Conservation (phyloP, 2,113 vertebrate species). For the Gadus chalcogrammus region DNA sequence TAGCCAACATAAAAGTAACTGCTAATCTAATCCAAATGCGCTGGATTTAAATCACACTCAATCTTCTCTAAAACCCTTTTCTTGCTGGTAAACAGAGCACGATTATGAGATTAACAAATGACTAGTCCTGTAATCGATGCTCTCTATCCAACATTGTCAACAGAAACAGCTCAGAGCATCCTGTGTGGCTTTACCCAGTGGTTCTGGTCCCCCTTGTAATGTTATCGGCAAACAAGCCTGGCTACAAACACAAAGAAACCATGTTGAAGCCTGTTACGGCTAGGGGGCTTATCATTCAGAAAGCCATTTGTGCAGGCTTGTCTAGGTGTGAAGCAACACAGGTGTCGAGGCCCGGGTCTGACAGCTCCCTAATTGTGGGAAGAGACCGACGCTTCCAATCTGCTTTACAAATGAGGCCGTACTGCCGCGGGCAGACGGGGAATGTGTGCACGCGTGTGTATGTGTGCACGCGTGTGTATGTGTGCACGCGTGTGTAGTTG, state of each 20-base stretch:
- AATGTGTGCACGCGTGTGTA: slow-evolving; percentile 21
- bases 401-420: slow-evolving; percentile 51
- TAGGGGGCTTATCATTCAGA: slow-evolving; percentile 34
- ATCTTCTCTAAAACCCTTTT: slow-evolving; percentile 23
- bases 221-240: too few relatives aligned
- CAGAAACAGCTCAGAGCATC: slow-evolving; percentile 14
- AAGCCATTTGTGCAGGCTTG: slow-evolving; percentile 38
- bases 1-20: slow-evolving; percentile 28
- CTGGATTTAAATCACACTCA: slow-evolving; percentile 36
- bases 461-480: neutral
- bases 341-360: slow-evolving; percentile 44
- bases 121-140: neutral
- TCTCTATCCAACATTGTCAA: neutral
- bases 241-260: too few relatives aligned
- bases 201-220: neutral
- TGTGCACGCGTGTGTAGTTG: slow-evolving; percentile 7
- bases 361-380: slow-evolving; percentile 34
- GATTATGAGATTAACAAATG: slow-evolving; percentile 20
- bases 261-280: slow-evolving; percentile 3
- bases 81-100: slow-evolving; percentile 23
- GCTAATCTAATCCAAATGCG: slow-evolving; percentile 23
- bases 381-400: slow-evolving; percentile 28
- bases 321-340: slow-evolving; percentile 41
- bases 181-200: neutral
- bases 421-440: slow-evolving; percentile 17